phyloP scores from a whole-genome alignment of 2,888 invertebrate species.

The Mimumesa dahlbomi region DNA sequence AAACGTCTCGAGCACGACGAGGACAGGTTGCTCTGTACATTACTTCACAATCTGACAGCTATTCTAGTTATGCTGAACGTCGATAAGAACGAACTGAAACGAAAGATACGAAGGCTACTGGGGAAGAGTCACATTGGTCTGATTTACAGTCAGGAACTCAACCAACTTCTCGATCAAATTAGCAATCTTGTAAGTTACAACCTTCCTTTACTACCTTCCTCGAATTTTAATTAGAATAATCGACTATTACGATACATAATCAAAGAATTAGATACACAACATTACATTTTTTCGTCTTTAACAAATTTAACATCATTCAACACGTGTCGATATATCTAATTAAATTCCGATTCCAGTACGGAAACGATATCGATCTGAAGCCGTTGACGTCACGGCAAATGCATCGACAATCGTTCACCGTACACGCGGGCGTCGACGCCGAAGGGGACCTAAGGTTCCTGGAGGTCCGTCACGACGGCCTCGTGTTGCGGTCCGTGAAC shows the following conservation, averaged over 20 bases:
- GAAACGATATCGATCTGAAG: conserved; percentile 98
- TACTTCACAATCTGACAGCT: conserved; percentile 97
- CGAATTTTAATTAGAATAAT: no score
- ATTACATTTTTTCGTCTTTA: no score
- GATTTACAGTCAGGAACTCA: conserved; percentile 98
- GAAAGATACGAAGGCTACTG: conserved; percentile 94
- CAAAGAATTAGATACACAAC: no score
- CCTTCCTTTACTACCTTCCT: no score
- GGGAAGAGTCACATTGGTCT: conserved; percentile 99
- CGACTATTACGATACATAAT: no score
- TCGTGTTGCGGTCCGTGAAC: conserved; percentile 90
- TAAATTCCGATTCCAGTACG: conserved; percentile 85
- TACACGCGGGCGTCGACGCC: conserved; percentile 97
- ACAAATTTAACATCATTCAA: no score
- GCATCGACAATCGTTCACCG: conserved; percentile 98
- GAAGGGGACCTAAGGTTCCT: conserved; percentile 93
- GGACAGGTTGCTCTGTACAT: conserved; percentile 95
- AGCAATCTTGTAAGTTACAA: conserved; percentile 93
- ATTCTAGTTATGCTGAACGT: conserved; percentile 97
- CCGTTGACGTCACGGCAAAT: conserved; percentile 96
- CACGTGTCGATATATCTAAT: not conserved
- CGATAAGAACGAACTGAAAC: conserved; percentile 90
- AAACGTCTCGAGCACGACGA: conserved; percentile 99
- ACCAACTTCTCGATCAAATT: conserved; percentile 96
- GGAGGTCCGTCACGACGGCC: conserved; percentile 98